Percentiles rank a stretch among this genome's conserved stretches.
Conservation (phyloP, 2,113 vertebrate species). For the Arvicanthis niloticus region DNA sequence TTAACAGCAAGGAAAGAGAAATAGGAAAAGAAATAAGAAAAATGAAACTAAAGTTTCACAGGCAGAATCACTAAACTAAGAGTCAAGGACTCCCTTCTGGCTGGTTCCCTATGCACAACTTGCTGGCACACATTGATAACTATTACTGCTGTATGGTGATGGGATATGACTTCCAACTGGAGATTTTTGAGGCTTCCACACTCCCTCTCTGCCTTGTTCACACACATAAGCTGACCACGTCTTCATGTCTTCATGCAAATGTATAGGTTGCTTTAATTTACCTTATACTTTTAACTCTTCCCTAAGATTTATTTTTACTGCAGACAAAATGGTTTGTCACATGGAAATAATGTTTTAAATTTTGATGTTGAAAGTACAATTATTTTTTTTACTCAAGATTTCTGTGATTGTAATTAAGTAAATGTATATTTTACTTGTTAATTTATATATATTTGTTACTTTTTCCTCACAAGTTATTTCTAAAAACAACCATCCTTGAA, state of each 20-base stretch:
- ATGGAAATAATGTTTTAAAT: conserved; percentile 6
- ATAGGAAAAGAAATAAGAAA: neutral
- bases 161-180: neutral
- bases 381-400: neutral
- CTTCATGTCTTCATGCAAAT: neutral
- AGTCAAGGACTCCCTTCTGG: neutral
- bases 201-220: neutral
- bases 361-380: neutral
- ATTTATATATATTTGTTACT: neutral
- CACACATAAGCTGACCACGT: neutral
- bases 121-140: neutral
- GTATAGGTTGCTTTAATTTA: neutral
- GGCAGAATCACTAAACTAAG: neutral
- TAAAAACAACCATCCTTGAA: neutral
- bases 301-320: neutral
- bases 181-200: neutral
- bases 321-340: neutral
- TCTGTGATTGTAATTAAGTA: conserved; percentile 1
- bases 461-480: neutral
- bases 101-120: neutral
- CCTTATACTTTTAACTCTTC: neutral
- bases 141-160: neutral
- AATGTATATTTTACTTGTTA: neutral
- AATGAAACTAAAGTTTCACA: too few relatives aligned
- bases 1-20: neutral